Evolutionary conservation across 2,797 vertebrate genomes (phyloP).

Genomic region (Linurgus olivaceus): DNA sequence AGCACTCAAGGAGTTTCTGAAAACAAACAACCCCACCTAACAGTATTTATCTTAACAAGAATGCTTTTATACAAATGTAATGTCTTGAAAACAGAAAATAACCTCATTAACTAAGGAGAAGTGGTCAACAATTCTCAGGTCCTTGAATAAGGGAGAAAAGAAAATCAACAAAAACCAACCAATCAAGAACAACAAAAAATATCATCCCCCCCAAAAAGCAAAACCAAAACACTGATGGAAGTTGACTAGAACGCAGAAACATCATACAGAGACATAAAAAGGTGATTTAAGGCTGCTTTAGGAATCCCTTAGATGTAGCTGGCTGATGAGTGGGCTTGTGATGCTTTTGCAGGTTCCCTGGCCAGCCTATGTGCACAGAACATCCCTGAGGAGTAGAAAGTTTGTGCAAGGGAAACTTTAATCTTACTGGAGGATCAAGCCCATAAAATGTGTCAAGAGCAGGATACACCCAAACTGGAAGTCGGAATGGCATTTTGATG

Average conservation of each 20-base stretch:
- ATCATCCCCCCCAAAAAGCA: neutral
- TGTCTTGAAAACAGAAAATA: neutral
- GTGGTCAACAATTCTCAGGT: neutral
- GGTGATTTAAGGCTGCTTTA: neutral
- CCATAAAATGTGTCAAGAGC: neutral
- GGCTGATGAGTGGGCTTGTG: neutral
- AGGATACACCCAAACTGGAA: neutral
- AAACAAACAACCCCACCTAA: neutral
- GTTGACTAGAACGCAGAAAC: neutral
- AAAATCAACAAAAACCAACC: neutral
- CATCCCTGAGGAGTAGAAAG: neutral
- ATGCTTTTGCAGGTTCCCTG: neutral
- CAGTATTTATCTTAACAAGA: neutral
- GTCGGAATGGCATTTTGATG: neutral
- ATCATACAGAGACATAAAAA: neutral
- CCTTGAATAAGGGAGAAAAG: neutral
- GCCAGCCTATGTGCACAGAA: neutral
- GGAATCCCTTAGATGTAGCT: neutral
- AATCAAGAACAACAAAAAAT: neutral
- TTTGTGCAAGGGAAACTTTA: neutral
- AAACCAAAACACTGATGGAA: neutral
- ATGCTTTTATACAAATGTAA: neutral
- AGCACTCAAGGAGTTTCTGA: neutral
- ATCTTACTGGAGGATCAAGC: neutral
- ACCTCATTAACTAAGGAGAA: neutral